Evolutionary conservation across 1,140 invertebrate species (phyloP), one percentile per base, ranked within the genome.

Genomic region (Caenorhabditis brenneri): DNA sequence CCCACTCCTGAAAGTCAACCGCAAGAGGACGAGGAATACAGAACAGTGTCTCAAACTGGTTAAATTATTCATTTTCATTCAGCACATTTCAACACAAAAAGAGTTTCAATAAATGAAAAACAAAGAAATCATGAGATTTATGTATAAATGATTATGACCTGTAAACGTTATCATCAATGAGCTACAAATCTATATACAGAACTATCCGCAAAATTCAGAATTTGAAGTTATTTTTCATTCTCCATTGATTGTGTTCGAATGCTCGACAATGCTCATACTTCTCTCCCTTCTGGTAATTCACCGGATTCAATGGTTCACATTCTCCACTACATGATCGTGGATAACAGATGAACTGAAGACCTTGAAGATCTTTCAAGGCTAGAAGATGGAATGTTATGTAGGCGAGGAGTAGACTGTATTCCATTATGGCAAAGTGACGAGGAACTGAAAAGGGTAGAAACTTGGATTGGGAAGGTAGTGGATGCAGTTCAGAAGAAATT

Each of bases 291-390:
- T 69, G 27, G 69, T 91, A 89, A 48, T 89, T 88, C 33, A 84
- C 86, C 1, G 90, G 90, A 19, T 81, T 79, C 29, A 89, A 36
- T 3, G 88, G 88, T 49, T 89, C 88, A 84, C 88, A 89, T 87
- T 89, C 88, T 46, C 88, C 88, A 79, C 88, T 88, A 82, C 87
- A 91, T 19, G 88, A 90, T n/a, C 88, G 84, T 12, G 88, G 90
- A 83, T 90, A 89, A 74, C 88, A 89, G 46, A 90, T 86, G 79
- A 89, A 91, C n/a, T 87, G 82, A 78, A 89, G 49, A 46, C 85
- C 49, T 24, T 90, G 84, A 49, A 89, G 86, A 74, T 89, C 88
- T 27, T 89, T 85, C 9, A 89, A 85, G n/a, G 87, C 82, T 12
- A 85, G 55, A 2, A 87, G 48, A 48, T 87, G 82, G 80, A 88